A percentile compares a stretch with the other conserved stretches of the same genome.
Conservation (phyloP, 1,140 invertebrate genomes). For the Eubasilissa regina region DNA sequence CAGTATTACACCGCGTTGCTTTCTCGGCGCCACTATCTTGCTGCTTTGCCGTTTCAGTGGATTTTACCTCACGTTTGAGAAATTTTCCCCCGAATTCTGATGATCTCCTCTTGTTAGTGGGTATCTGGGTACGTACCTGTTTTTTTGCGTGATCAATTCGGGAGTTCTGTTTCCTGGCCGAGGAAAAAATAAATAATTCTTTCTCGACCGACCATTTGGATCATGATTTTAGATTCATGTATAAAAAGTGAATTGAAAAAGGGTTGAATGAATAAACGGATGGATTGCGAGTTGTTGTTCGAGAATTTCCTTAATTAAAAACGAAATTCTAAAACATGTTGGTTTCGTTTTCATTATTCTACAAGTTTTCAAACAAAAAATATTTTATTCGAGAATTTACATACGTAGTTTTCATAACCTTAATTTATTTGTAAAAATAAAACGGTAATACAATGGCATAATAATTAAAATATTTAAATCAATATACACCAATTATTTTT, state of each 20-base stretch:
- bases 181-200: constrained; percentile 40
- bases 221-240: constrained; percentile 16
- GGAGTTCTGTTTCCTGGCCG: constrained; percentile 1
- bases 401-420: no score
- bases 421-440: no score
- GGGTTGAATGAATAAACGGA: constrained; percentile 37
- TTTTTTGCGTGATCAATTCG: constrained; percentile 32
- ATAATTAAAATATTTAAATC: no score
- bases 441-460: no score
- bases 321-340: neutral
- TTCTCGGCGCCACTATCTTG: no score
- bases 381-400: no score
- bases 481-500: no score
- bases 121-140: neutral
- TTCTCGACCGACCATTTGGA: constrained; percentile 2
- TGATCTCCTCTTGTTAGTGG: constrained; percentile 24
- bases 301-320: neutral
- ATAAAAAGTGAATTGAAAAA: constrained; percentile 31
- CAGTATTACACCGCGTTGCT: no score
- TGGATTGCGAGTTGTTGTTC: neutral
- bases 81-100: constrained; percentile 15
- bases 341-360: neutral
- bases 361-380: no score
- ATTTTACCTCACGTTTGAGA: neutral
- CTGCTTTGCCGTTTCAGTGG: no score